Base-by-base conservation (phyloP, 2,797 vertebrate genomes). In the Tokudaia muenninki region DNA sequence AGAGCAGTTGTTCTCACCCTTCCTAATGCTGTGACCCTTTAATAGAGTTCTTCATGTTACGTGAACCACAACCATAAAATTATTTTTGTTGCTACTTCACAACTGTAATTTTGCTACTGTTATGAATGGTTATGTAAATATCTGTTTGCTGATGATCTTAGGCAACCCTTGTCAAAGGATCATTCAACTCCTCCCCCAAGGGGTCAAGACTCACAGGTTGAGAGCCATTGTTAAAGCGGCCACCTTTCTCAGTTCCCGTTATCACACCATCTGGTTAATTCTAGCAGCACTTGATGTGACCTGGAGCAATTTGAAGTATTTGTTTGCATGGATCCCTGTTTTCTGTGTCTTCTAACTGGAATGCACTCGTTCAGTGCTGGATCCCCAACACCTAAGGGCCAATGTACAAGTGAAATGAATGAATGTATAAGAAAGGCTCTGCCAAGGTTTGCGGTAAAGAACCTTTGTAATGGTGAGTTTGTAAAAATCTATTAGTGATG, bases 401-500 rank as follows among this genome's bases (percentile, higher is more conserved):
- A 47, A 92, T 4, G 10, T 65, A 82, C n/a, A 70, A 52, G 8
- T 61, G 19, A 72, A 82, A 21, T 80, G 57, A 94, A 72, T 70
- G 57, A 83, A 67, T 70, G n/a, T 57, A 12, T 72, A 52, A 81
- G 50, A 90, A 93, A 91, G 13, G 7, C 29, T 74, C 80, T 61
- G 41, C 75, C 65, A 95, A 83, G 41, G 52, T 37, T 24, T 22
- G 34, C 34, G 13, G 47, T 70, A 92, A 95, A 95, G 78, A 97
- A 94, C 3, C 47, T 92, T 72, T 81, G 55, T 37, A 79, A 80
- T 88, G 31, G 83, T 52, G 24, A 87, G 92, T 84, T 91, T 3
- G 61, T 57, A 75, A 94, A 94, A 90, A 61, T 50, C 26, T 89
- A 12, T 90, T 95, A 94, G 50, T 57, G 81, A 90, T 37, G 79